Percentiles rank a stretch among this genome's conserved stretches.
Conservation (phyloP, 2,797 vertebrate species). For the Phrynocephalus guinanensis region DNA sequence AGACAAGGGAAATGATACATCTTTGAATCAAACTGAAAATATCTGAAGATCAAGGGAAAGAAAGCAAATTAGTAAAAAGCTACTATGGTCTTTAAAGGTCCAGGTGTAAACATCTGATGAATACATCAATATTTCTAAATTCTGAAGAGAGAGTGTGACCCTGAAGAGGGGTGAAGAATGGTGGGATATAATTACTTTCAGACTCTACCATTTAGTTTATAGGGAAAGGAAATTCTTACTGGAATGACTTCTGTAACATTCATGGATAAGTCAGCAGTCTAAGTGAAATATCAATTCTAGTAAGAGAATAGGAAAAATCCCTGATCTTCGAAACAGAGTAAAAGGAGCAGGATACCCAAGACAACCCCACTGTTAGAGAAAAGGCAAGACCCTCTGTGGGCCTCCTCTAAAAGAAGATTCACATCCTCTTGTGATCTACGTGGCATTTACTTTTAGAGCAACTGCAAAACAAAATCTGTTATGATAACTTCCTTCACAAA, state of each 20-base stretch:
- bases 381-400: background rate
- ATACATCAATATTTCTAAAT: background rate
- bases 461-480: background rate
- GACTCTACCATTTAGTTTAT: background rate
- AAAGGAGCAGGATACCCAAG: background rate
- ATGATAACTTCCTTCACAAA: background rate
- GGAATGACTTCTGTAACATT: background rate
- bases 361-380: background rate
- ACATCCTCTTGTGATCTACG: background rate
- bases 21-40: background rate
- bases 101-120: background rate
- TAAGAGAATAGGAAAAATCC: background rate
- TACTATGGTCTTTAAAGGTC: background rate
- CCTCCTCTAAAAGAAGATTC: background rate
- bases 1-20: background rate
- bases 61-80: background rate
- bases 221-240: background rate
- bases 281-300: background rate
- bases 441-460: background rate
- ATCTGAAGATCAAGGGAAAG: background rate
- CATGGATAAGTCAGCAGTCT: background rate
- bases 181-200: background rate
- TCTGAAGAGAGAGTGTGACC: background rate
- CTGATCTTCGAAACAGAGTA: background rate
- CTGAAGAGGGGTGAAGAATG: background rate